Percentiles rank a stretch among this genome's conserved stretches.
These are phyloP conservation scores for Orbicella faveolata DNA, from an alignment of 64 coral and sea anemone genomes.

Conservation along the genomic window DNA sequence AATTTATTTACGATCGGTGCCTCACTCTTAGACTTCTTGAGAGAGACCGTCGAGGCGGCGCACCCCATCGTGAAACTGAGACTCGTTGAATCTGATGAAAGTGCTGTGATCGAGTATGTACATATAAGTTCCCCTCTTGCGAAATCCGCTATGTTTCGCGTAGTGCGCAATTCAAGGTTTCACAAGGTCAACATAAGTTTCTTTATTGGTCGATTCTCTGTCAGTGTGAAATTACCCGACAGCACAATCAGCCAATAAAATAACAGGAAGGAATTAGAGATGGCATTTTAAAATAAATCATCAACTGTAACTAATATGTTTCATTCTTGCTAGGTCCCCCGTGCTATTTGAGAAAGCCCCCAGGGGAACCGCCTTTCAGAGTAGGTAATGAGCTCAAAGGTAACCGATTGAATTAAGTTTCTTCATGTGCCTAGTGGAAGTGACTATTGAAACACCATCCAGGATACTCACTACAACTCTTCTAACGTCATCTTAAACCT, in stretches of 20 bases:
- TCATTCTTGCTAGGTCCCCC: not conserved
- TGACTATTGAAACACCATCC: too few species aligned
- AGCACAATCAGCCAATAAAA: slow-evolving; percentile 15
- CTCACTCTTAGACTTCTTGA: not conserved
- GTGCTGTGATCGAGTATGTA: too few species aligned
- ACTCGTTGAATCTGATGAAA: not conserved
- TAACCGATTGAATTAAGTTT: too few species aligned
- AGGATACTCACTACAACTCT: too few species aligned
- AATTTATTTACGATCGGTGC: not conserved
- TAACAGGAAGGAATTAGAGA: not conserved
- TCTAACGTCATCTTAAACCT: too few species aligned
- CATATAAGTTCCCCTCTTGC: not conserved
- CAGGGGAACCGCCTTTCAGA: too few species aligned
- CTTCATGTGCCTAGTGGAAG: too few species aligned
- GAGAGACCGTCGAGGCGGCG: not conserved
- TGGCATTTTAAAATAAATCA: too few species aligned
- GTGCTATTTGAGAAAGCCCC: too few species aligned
- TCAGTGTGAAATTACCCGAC: not conserved
- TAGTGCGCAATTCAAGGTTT: not conserved
- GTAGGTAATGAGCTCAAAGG: too few species aligned
- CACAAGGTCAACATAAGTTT: not conserved
- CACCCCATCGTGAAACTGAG: not conserved
- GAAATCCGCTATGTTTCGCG: not conserved
- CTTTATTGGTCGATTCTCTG: not conserved
- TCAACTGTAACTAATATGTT: not conserved